phyloP scores from a whole-genome alignment of 2,113 vertebrate species.

The Tylochromis polylepis region DNA sequence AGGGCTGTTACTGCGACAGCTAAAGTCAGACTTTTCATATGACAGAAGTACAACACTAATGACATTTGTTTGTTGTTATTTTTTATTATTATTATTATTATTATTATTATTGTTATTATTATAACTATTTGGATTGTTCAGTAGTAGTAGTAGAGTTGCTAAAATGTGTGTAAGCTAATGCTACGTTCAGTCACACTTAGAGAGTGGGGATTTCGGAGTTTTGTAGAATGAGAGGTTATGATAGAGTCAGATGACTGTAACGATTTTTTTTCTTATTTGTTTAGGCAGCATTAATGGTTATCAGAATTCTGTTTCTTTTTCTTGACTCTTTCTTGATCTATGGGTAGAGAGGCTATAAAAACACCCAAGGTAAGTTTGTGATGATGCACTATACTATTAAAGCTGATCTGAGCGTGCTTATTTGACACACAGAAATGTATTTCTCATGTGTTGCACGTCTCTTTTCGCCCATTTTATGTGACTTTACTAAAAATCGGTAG shows the following conservation, averaged over 20 bases:
- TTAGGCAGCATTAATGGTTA: neutral
- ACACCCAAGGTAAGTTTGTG: neutral
- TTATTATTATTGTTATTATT: neutral
- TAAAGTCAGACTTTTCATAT: neutral
- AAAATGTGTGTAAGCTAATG: neutral
- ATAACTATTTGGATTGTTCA: neutral
- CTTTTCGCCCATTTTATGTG: neutral
- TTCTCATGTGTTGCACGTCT: neutral
- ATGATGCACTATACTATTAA: neutral
- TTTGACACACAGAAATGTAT: neutral
- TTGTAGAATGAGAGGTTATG: neutral
- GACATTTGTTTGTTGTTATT: neutral
- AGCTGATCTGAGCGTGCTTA: neutral
- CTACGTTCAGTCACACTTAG: slow-evolving; percentile 12
- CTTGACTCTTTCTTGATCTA: neutral
- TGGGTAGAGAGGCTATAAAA: neutral
- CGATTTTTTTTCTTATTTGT: neutral
- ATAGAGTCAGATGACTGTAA: neutral
- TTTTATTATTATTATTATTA: neutral
- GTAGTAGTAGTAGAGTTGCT: neutral
- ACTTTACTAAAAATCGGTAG: neutral
- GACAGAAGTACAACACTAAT: neutral
- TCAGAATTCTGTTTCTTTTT: neutral
- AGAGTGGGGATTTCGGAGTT: neutral
- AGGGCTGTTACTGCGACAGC: neutral